A percentile compares a stretch with the other conserved stretches of the same genome.
phyloP scores from a whole-genome alignment of 1,140 invertebrate species.

The Diorhabda elongata region DNA sequence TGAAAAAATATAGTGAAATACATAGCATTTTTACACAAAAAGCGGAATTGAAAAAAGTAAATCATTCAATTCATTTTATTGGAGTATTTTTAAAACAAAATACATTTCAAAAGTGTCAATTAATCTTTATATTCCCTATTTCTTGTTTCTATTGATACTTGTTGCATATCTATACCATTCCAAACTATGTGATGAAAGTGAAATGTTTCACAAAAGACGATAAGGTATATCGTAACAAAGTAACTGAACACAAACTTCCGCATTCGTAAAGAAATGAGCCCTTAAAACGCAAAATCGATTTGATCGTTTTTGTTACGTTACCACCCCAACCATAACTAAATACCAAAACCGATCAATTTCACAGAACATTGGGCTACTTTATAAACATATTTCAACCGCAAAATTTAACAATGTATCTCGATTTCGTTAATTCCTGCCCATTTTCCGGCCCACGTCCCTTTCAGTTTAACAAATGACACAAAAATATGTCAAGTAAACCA shows the following conservation, averaged over 20 bases:
- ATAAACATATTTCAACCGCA: constrained; percentile 33
- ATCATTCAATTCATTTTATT: no score
- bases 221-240: background rate
- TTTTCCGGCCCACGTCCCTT: background rate
- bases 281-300: constrained; percentile 11
- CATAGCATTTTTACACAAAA: no score
- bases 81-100: no score
- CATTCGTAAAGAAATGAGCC: constrained; percentile 18
- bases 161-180: no score
- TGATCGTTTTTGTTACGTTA: constrained; percentile 6
- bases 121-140: no score
- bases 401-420: constrained; percentile 12
- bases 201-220: background rate
- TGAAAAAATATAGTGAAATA: no score
- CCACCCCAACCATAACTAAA: constrained; percentile 8
- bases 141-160: no score
- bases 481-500: constrained; percentile 5
- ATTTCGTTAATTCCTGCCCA: constrained; percentile 1
- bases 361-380: constrained; percentile 41
- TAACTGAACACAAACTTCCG: constrained; percentile 5
- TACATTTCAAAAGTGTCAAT: no score
- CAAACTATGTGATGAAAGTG: no score
- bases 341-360: constrained; percentile 45
- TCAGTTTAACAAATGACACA: background rate
- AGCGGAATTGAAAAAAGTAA: no score